Conservation (phyloP, 2,888 invertebrate species). For the Daptonema setosum region DNA sequence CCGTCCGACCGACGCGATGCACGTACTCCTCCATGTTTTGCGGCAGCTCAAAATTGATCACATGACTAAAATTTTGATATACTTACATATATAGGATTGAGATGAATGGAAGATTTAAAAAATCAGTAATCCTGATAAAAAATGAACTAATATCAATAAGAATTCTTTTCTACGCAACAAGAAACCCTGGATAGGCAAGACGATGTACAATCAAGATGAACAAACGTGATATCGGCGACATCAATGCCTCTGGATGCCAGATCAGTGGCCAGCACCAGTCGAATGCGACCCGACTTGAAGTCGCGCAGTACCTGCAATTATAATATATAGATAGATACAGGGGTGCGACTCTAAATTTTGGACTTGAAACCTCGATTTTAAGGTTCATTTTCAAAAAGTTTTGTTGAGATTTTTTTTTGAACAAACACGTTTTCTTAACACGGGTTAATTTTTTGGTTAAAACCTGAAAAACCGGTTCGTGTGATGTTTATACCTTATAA, state of each 20-base stretch:
- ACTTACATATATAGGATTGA: background rate
- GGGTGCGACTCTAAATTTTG: too few relatives aligned
- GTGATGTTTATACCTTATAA: too few relatives aligned
- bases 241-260: constrained; percentile 82
- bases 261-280: constrained; percentile 74
- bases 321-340: too few relatives aligned
- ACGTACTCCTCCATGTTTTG: constrained; percentile 83
- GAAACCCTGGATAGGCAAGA: background rate
- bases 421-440: too few relatives aligned
- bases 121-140: background rate
- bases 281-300: constrained; percentile 34
- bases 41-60: constrained; percentile 78
- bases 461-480: too few relatives aligned
- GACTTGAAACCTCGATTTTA: too few relatives aligned
- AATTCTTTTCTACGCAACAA: background rate
- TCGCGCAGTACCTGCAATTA: background rate
- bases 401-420: too few relatives aligned
- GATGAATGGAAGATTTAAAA: background rate
- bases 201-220: background rate
- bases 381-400: too few relatives aligned
- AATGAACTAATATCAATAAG: background rate
- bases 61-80: constrained; percentile 37
- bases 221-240: constrained; percentile 33
- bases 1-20: constrained; percentile 82
- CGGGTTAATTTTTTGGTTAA: too few relatives aligned